Base-by-base conservation (phyloP, 2,113 vertebrate genomes). In the Grallaria varia region DNA sequence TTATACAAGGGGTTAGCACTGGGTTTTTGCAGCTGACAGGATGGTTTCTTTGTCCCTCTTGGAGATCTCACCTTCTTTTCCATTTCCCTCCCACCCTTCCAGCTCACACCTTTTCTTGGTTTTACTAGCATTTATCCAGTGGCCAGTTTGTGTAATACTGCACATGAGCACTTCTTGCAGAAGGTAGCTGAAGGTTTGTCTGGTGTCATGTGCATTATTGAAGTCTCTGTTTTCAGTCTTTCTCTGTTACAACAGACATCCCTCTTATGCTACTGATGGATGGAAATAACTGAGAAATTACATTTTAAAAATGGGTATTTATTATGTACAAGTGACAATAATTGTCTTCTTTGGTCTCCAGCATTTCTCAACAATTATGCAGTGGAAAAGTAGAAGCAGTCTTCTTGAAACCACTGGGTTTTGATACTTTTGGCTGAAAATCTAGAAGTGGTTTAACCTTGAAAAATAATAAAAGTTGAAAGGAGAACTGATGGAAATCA, bases 371-470 rank as follows among this genome's bases (percentile, higher is more conserved):
- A 58, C 78, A 88, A 73, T 40, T 50, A n/a, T 44, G 30, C 52
- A 77, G 30, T 27, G 72, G 23, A 79, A 67, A 84, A 81, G 63
- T 44, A 85, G 52, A 72, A 89, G n/a, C 55, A 73, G 39, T 84
- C 66, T 52, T 89, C 60, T 87, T 93, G 44, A 84, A 93, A 82
- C 28, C 77, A 50, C 50, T 59, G 45, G 25, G 17, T 45, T 89
- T 50, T 93, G 55, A 89, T 85, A 50, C 52, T 96, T 87, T 93
- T 83, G 35, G 74, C 75, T 80, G 52, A 88, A 93, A 91, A 95
- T 52, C 42, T 84, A 88, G 28, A 88, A 95, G 21, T 74, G 39
- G 22, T 77, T 88, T 80, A 95, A 81, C 72, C 67, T 72, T 94
- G 63, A 87, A 85, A 91, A 76, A 37, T 88, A 90, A 15, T 80